These are phyloP conservation scores for Atrichornis clamosus DNA, from an alignment of 2,113 vertebrate species.

Conservation along the genomic window DNA sequence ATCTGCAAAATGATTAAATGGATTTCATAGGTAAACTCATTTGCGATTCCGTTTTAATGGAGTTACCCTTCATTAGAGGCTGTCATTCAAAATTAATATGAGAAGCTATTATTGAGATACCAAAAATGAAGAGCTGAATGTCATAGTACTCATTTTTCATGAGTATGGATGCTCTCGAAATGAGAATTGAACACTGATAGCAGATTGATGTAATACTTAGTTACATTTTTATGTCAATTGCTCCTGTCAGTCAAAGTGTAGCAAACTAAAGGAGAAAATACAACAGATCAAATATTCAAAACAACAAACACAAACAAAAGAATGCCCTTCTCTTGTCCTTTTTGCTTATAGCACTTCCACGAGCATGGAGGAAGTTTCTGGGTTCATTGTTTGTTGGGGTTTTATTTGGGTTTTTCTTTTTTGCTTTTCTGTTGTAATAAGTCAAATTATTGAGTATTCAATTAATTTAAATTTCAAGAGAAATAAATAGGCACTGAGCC, in stretches of 20 bases:
- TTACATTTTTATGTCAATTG: background rate
- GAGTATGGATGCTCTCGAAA: background rate
- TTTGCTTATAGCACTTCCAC: background rate
- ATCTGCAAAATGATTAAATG: constrained; percentile 21
- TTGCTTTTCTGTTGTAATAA: background rate
- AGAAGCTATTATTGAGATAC: background rate
- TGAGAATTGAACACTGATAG: background rate
- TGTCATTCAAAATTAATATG: constrained; percentile 14
- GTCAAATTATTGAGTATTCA: background rate
- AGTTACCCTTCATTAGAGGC: background rate
- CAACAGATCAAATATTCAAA: background rate
- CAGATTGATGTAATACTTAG: constrained; percentile 2
- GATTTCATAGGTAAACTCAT: constrained; percentile 37
- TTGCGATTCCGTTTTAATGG: background rate
- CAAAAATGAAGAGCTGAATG: constrained; percentile 1
- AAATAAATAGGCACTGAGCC: background rate
- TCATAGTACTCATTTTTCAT: background rate
- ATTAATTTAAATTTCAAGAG: background rate
- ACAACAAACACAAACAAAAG: background rate
- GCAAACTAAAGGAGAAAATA: background rate
- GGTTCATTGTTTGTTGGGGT: background rate
- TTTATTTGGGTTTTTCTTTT: too few relatives aligned
- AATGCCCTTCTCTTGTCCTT: background rate
- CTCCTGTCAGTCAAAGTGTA: background rate
- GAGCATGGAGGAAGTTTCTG: background rate